phyloP scores from a whole-genome alignment of 2,888 invertebrate species.

The Hypomecis punctinalis region DNA sequence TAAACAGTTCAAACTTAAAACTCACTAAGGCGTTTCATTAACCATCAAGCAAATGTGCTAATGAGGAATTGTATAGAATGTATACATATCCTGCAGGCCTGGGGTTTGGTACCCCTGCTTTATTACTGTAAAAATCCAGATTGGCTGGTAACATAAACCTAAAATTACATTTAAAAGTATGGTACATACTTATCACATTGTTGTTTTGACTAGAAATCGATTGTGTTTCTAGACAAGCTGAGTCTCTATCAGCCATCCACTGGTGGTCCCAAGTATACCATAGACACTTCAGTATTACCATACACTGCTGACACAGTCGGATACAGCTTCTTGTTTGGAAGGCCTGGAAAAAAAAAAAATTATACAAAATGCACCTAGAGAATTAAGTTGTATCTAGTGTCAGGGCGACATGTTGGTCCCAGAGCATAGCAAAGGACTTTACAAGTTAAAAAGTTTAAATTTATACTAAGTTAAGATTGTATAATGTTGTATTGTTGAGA shows the following conservation, averaged over 20 bases:
- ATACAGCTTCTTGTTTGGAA: constrained; percentile 96
- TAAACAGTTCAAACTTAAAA: too few relatives aligned
- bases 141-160: constrained; percentile 7
- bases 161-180: constrained; percentile 16
- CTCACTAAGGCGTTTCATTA: too few relatives aligned
- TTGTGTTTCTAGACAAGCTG: constrained; percentile 44
- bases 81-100: not conserved
- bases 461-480: too few relatives aligned
- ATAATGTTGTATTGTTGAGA: too few relatives aligned
- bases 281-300: constrained; percentile 99
- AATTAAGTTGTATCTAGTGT: too few relatives aligned
- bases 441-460: too few relatives aligned
- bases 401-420: too few relatives aligned
- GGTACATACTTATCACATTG: constrained; percentile 53
- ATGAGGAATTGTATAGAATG: not conserved
- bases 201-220: constrained; percentile 58
- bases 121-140: constrained; percentile 1
- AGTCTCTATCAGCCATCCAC: constrained; percentile 92
- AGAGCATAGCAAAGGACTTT: too few relatives aligned
- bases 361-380: too few relatives aligned
- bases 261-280: constrained; percentile 99
- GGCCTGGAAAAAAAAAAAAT: constrained; percentile 83
- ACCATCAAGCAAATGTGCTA: not conserved
- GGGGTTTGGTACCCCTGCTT: not conserved
- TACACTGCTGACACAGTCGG: constrained; percentile 99